These are phyloP conservation scores for Chlorodrepanis virens DNA, from an alignment of 2,113 vertebrate genomes.

Conservation along the genomic window DNA sequence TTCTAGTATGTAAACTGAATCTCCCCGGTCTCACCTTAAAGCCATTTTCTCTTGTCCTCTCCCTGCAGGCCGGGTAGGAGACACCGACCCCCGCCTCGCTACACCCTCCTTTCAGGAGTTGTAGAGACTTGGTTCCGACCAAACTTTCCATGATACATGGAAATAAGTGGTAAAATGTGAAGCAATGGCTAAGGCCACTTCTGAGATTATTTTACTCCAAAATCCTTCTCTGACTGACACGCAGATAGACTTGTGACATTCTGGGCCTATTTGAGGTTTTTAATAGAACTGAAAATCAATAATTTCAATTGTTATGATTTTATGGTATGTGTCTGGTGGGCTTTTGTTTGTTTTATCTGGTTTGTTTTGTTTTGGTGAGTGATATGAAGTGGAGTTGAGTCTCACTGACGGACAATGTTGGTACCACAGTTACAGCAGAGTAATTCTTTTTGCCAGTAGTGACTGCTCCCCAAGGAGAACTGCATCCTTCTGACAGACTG, in stretches of 20 bases:
- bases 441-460: not conserved
- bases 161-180: not conserved
- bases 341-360: not conserved
- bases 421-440: too few relatives aligned
- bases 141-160: not conserved
- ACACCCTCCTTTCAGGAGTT: not conserved
- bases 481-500: not conserved
- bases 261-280: not conserved
- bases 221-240: not conserved
- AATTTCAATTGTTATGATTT: not conserved
- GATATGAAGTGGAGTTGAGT: not conserved
- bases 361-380: not conserved
- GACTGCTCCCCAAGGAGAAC: not conserved
- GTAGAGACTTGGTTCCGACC: not conserved
- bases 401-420: not conserved
- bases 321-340: not conserved
- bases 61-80: not conserved
- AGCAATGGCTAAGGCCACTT: not conserved
- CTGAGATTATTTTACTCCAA: not conserved
- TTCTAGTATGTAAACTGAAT: not conserved
- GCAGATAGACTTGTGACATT: not conserved
- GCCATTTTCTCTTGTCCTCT: not conserved
- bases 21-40: rapidly evolving
- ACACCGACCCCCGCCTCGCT: too few relatives aligned
- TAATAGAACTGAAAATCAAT: not conserved